Conservation (phyloP, 2,113 vertebrate species). For the Lophochroa leadbeateri region DNA sequence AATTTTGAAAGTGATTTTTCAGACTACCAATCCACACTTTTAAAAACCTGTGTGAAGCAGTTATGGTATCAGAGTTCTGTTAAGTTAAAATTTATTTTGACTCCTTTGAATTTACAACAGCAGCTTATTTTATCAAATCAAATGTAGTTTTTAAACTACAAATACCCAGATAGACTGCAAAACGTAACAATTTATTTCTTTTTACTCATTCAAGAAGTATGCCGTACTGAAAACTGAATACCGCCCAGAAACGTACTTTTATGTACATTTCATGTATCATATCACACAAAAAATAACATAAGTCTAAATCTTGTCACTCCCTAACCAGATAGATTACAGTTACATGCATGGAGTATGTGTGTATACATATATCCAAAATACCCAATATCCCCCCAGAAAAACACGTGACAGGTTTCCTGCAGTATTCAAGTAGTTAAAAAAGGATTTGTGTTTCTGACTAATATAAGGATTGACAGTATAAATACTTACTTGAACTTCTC, state of each 20-base stretch:
- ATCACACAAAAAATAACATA: background rate
- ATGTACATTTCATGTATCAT: background rate
- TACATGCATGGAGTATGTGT: background rate
- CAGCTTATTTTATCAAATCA: background rate
- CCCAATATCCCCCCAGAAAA: background rate
- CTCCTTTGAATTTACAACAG: background rate
- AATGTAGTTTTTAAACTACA: background rate
- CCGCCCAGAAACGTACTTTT: background rate
- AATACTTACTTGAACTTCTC: slow-evolving; percentile 86
- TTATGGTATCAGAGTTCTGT: background rate
- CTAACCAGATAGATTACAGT: background rate
- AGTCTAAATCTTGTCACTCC: background rate
- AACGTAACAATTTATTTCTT: background rate
- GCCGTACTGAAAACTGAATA: background rate
- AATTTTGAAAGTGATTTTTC: background rate
- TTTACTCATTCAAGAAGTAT: background rate
- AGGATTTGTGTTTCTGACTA: background rate
- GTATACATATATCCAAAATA: background rate
- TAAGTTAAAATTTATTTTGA: background rate
- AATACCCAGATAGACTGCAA: background rate
- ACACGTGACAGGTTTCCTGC: background rate
- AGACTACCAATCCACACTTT: background rate
- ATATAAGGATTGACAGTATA: background rate
- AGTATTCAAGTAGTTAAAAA: background rate
- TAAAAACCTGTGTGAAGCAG: background rate